A percentile compares a stretch with the other conserved stretches of the same genome.
Evolutionary conservation across 2,888 invertebrate species (phyloP).

Genomic region (Cordilura impudica): DNA sequence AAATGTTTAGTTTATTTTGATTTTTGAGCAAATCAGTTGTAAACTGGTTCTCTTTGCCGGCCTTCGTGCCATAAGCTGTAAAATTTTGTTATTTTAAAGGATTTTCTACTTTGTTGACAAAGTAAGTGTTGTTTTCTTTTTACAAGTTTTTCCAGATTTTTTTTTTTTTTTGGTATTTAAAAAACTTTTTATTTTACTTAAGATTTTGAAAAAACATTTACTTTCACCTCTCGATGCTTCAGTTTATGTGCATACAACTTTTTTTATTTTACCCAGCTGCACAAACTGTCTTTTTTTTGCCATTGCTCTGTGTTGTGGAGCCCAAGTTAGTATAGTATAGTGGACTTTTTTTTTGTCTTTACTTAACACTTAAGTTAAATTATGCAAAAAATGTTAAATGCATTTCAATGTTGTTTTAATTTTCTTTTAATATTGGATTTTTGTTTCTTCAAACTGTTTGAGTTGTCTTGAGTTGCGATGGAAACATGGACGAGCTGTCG

Average conservation of each 20-base stretch:
- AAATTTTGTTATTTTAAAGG: constrained; percentile 75
- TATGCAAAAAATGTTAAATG: constrained; percentile 73
- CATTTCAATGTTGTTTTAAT: constrained; percentile 71
- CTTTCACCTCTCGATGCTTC: constrained; percentile 53
- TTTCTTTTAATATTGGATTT: constrained; percentile 63
- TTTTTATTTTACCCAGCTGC: constrained; percentile 5
- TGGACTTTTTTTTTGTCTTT: constrained; percentile 28
- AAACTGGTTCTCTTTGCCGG: constrained; percentile 17
- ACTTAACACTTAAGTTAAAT: constrained; percentile 61
- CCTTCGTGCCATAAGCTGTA: constrained; percentile 39
- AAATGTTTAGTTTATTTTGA: no score
- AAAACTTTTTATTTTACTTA: constrained; percentile 7
- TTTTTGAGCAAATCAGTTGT: no score
- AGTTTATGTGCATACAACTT: constrained; percentile 46
- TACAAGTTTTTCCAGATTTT: constrained; percentile 2
- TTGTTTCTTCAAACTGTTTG: constrained; percentile 35
- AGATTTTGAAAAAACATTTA: constrained; percentile 26
- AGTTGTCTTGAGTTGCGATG: constrained; percentile 34
- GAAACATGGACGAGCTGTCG: constrained; percentile 47
- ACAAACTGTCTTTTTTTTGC: constrained; percentile 24
- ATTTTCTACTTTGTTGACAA: constrained; percentile 75
- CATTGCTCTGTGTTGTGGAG: constrained; percentile 1
- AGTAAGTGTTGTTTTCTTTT: constrained; percentile 59
- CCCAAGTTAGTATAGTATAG: no score
- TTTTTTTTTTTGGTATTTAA: constrained; percentile 11